A percentile compares a stretch with the other conserved stretches of the same genome.
Conservation (phyloP, 2,888 invertebrate genomes). For the Dexiosoma caninum region DNA sequence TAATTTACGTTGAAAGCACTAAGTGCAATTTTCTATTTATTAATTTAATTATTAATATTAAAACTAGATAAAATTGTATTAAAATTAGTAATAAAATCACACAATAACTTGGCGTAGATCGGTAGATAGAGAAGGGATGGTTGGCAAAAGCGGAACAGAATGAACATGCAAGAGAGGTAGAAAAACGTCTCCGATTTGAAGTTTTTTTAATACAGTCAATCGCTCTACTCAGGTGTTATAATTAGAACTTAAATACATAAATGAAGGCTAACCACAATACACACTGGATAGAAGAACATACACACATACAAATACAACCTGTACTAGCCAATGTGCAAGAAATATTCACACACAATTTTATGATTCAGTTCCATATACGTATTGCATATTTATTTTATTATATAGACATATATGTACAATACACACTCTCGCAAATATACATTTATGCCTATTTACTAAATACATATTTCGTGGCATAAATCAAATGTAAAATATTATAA, state of each 20-base stretch:
- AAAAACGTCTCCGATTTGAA: constrained; percentile 41
- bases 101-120: constrained; percentile 42
- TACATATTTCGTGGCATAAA: background rate
- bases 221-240: constrained; percentile 49
- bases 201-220: constrained; percentile 19
- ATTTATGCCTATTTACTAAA: background rate
- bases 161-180: background rate
- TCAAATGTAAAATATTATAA: too few relatives aligned
- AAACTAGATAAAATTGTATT: constrained; percentile 4
- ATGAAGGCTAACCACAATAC: constrained; percentile 58
- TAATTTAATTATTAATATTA: constrained; percentile 46
- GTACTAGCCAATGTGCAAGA: constrained; percentile 26
- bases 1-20: constrained; percentile 31
- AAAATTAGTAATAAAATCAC: background rate
- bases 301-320: background rate
- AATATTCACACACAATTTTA: constrained; percentile 19
- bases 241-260: constrained; percentile 49
- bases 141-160: constrained; percentile 31
- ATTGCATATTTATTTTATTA: background rate
- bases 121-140: background rate
- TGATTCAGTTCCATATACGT: background rate
- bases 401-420: too few relatives aligned
- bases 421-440: too few relatives aligned
- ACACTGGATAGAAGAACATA: background rate
- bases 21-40: constrained; percentile 33